Evolutionary conservation across 2,888 invertebrate genomes (phyloP), one percentile per base, ranked within the genome.

Genomic region (Magallana nippona): DNA sequence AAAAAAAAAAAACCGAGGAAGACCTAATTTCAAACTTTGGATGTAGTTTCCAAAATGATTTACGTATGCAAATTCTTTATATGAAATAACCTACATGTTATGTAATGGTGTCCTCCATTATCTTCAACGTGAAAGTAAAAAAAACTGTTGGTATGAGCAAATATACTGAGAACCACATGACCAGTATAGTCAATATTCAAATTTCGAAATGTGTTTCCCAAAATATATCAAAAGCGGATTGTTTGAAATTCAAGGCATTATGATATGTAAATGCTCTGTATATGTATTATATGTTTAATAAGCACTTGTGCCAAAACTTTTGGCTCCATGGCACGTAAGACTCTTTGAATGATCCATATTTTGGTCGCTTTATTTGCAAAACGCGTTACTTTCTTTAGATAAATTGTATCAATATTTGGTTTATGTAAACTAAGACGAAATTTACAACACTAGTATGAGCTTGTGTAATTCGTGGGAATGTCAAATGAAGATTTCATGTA

Each of bases 391-490:
- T 27, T 71, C 11, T 32, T 71, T 27, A 5, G 11, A 22, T 71
- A 27, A 44, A 44, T 27, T 13, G 11, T 60, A 22, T 71, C 22
- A 71, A 71, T 71, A 71, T 71, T 71, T 71, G 22, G 32, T 32
- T 15, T 27, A 27, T 71, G 71, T 71, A 71, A 27, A 22, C 27
- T 11, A 32, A 13, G 11, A 71, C 71, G 32, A 27, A 13, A 71
- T 15, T 27, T 15, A 22, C 10, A 27, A 1, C 32, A 27, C 13
- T 11, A 22, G 32, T 27, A 71, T 27, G 22, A 2, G 15, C 27
- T 27, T 32, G 32, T 32, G 32, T 32, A 15, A 22, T 71, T 32
- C 71, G 71, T 71, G 71, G 71, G 71, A 71, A 71, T 71, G 71
- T 71, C 71, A 22, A 27, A 32, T 71, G 22, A 32, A 27, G 15